These are phyloP conservation scores for Moxostoma hubbsi DNA, from an alignment of 2,797 vertebrate genomes.

Conservation along the genomic window DNA sequence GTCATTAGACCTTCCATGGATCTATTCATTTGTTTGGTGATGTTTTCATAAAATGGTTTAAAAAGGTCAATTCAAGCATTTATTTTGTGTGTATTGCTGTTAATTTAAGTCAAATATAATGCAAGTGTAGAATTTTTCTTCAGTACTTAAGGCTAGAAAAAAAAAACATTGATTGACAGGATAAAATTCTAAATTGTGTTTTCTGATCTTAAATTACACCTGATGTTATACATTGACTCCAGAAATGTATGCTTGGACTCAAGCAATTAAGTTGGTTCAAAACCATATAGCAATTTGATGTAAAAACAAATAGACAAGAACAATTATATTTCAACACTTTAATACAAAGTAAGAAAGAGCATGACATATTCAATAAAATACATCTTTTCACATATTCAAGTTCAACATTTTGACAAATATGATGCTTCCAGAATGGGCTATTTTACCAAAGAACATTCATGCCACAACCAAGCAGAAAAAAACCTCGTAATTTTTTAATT, in stretches of 20 bases:
- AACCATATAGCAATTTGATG: neutral
- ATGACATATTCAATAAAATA: constrained; percentile 63
- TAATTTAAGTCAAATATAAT: no score
- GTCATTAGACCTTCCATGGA: neutral
- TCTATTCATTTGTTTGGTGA: neutral
- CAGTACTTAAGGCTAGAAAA: no score
- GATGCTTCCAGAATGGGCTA: constrained; percentile 33
- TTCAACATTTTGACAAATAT: constrained; percentile 51
- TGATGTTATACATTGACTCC: no score
- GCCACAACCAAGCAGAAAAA: constrained; percentile 47
- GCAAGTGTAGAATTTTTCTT: no score
- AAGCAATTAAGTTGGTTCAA: no score
- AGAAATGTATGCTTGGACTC: no score
- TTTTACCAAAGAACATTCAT: constrained; percentile 45
- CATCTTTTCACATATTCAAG: constrained; percentile 31
- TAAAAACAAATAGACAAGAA: constrained; percentile 29
- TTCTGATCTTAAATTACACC: no score
- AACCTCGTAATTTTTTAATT: constrained; percentile 21
- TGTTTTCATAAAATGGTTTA: neutral
- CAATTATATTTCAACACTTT: constrained; percentile 70
- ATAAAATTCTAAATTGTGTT: no score
- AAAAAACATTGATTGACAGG: no score
- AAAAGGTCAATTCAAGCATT: neutral
- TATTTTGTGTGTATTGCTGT: no score
- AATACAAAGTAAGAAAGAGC: constrained; percentile 68